Conservation (phyloP, 2,888 invertebrate species). For the Pecten maximus region DNA sequence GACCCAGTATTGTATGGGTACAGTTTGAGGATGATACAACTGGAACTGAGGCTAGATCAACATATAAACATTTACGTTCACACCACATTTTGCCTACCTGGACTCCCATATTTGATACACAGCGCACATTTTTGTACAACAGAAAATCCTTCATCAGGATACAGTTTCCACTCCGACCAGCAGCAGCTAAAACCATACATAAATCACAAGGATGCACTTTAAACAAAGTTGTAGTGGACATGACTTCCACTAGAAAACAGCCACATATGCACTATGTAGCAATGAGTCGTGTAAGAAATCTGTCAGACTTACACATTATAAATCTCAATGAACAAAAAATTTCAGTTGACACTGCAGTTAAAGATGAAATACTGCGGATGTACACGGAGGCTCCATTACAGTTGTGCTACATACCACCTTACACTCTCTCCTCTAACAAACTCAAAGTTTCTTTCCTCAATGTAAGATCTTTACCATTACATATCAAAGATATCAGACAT, state of each 20-base stretch:
- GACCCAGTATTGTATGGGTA: neutral
- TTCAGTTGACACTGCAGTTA: no score
- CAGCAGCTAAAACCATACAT: neutral
- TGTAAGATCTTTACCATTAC: no score
- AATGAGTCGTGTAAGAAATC: no score
- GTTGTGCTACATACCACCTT: no score
- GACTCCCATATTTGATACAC: slow-evolving; percentile 20
- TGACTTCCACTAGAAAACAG: neutral
- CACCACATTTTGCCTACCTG: neutral
- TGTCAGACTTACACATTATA: no score
- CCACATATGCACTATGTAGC: no score
- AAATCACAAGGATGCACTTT: slow-evolving; percentile 4
- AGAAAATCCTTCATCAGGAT: neutral
- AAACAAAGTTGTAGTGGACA: slow-evolving; percentile 5
- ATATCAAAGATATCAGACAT: no score
- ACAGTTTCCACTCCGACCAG: neutral
- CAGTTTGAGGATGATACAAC: neutral
- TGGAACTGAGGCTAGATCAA: neutral
- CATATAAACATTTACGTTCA: neutral
- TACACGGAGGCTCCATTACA: no score
- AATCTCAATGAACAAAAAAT: no score
- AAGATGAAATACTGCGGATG: no score
- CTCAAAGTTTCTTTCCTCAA: no score
- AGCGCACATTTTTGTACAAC: neutral
- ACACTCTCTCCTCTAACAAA: no score